phyloP scores from a whole-genome alignment of 2,113 vertebrate genomes.

The Polyodon spathula region DNA sequence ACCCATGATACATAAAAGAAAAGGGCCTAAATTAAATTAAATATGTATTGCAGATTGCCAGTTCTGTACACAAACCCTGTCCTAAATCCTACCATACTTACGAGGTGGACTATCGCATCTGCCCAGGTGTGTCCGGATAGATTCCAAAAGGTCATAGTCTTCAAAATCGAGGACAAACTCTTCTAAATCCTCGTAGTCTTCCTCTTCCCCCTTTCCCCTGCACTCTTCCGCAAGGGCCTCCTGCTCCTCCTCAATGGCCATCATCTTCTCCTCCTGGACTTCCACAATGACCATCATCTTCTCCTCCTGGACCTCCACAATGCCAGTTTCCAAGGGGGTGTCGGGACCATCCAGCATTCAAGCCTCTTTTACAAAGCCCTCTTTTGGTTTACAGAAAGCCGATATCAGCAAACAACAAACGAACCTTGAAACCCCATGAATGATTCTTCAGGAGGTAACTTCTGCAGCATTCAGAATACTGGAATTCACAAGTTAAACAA shows the following conservation, averaged over 20 bases:
- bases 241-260: slow-evolving; percentile 40
- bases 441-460: neutral
- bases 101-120: slow-evolving; percentile 47
- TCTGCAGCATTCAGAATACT: neutral
- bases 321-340: slow-evolving; percentile 29
- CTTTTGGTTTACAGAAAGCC: slow-evolving; percentile 1
- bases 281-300: slow-evolving; percentile 52
- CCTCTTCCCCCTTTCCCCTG: slow-evolving; percentile 34
- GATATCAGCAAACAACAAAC: neutral
- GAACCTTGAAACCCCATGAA: neutral
- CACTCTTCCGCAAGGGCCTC: slow-evolving; percentile 34
- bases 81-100: no score
- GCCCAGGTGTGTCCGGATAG: slow-evolving; percentile 70
- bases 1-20: no score
- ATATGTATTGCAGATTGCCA: no score
- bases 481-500: neutral
- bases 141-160: slow-evolving; percentile 83
- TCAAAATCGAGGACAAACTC: slow-evolving; percentile 91
- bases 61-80: no score
- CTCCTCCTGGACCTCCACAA: slow-evolving; percentile 29
- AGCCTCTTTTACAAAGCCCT: slow-evolving; percentile 15
- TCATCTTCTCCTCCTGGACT: slow-evolving; percentile 47
- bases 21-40: no score
- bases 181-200: slow-evolving; percentile 74
- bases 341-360: slow-evolving; percentile 51